Evolutionary conservation across 2,888 invertebrate species (phyloP), one percentile per base, ranked within the genome.

Genomic region (Geophilus truncorum): DNA sequence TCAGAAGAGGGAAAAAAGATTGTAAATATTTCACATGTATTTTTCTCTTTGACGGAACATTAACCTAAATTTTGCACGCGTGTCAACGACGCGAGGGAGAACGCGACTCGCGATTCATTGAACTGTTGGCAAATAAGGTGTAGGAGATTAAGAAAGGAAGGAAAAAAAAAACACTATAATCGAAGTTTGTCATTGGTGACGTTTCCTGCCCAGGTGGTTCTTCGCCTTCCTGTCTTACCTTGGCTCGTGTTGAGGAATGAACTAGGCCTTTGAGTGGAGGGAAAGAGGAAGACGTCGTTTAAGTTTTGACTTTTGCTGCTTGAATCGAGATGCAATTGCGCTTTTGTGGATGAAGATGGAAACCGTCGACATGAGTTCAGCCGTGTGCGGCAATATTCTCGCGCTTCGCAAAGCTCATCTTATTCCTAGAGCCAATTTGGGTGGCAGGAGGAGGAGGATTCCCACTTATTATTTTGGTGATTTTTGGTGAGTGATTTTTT

Each of bases 41-140:
- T 70, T 70, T 70, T 70, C 70, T 25, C 70, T 70, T 70, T 70
- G 70, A 70, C 70, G 70, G 70, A 70, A 70, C 70, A 70, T 70
- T 70, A 70, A 70, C 70, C 70, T 70, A 70, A 70, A 70, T 70
- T 51, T 28, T 15, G 70, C n/a, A 15, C 70, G 70, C 28, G 70
- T 62, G 57, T 70, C 51, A 51, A 51, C 51, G 18, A 51, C 51
- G 51, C 18, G 51, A 51, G 18, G 51, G 18, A 32, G 32, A 18
- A 51, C 51, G 0, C 51, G n/a, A 10, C 40, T 40, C 18, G 25
- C 25, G 25, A 70, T 70, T 70, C 70, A 28, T 70, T 70, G 70
- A 70, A 70, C 70, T 6, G 70, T 15, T 70, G 70, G 70, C 12
- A 70, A 70, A 28, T 70, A 28, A n/a, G 70, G 70, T 70, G 70